Evolutionary conservation across 2,113 vertebrate species (phyloP), one percentile per base, ranked within the genome.

Genomic region (Ciconia maguari): DNA sequence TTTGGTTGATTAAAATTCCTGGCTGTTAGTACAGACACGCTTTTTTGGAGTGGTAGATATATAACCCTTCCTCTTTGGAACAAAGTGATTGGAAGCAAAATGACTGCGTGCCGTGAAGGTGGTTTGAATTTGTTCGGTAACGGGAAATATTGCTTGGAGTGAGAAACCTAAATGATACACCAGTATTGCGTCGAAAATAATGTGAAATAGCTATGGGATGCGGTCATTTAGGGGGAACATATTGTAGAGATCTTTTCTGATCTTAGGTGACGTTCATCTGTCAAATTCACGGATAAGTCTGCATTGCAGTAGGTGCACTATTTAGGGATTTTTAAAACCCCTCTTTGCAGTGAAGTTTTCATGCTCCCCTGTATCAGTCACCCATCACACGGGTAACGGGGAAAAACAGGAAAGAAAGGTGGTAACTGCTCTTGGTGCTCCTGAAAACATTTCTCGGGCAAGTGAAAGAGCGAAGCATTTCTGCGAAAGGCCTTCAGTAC

Each of bases 301-400:
- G 90, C 87, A 44, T 69, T 90, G 91, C 75, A 87, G 96, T 2
- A 8, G 74, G 74, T 38, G 68, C 81, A 6, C 16, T 48, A 0
- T 25, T 52, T 16, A 4, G 62, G 38, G 58, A 5, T 16, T 44
- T 71, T 34, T 24, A 9, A 14, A 36, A 4, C 13, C 41, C n/a
- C 5, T 17, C 41, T 13, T 65, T 46, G 51, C 24, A 22, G 12
- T 16, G 3, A 2, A 48, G 24, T 29, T 51, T 61, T 18, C 2
- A 5, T 25, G n/a, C 15, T 55, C 8, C 66, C 32, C 14, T 0
- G 0, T 16, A 7, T 27, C 41, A 2, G 0, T 17, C 15, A 24
- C 38, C 34, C 32, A 14, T 13, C 13, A 0, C 9, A 2, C 1
- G 29, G 81, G 6, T 36, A 25, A 46, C 0, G 0, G 38, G 62